Evolutionary conservation across 1,140 invertebrate species (phyloP), one percentile per base, ranked within the genome.

Genomic region (Drosophila insularis): DNA sequence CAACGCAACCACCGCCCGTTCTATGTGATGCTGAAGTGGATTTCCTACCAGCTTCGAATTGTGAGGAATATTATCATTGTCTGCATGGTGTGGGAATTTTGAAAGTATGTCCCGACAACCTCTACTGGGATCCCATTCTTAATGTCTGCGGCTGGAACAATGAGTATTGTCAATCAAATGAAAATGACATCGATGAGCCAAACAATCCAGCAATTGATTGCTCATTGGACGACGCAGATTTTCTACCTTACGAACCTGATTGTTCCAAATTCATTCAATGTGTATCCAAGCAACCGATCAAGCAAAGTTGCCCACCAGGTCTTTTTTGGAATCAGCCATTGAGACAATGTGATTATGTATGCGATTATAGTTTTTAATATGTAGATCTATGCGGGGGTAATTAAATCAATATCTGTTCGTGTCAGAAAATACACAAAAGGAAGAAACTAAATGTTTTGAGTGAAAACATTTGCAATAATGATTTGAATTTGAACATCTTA

Each of bases 191-290:
- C 4, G 46, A 56, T 13, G 8, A 37, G 37, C 23, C 63, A 13
- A 27, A 39, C 35, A 32, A 13, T 8, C 70, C 76, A 17, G 13
- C 46, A 7, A 8, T 54, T 31, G 56, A 35, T 23, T 79, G 77
- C 21, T 31, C 40, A 11, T 43, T 61, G 10, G 70, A 65, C 2
- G 1, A 65, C 4, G 0, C 53, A 4, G 19, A 62, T 5, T 73
- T 73, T 14, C 27, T 79, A 10, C 77, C 77, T 7, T 63, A 73
- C 21, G 7, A 56, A 0, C 40, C 61, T 5, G 75, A 79, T 21
- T 79, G 77, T 19, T 58, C 35, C 21, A 73, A 78, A 7, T 79
- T 56, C n/a, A 78, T 79, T 17, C 77, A 79, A 46, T 79, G 77
- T 17, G 65, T 69, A 17, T 35, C 63, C 7, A 66, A 79, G 5